Evolutionary conservation across 2,888 invertebrate species (phyloP), one percentile per base, ranked within the genome.

Genomic region (Athetis lepigone): DNA sequence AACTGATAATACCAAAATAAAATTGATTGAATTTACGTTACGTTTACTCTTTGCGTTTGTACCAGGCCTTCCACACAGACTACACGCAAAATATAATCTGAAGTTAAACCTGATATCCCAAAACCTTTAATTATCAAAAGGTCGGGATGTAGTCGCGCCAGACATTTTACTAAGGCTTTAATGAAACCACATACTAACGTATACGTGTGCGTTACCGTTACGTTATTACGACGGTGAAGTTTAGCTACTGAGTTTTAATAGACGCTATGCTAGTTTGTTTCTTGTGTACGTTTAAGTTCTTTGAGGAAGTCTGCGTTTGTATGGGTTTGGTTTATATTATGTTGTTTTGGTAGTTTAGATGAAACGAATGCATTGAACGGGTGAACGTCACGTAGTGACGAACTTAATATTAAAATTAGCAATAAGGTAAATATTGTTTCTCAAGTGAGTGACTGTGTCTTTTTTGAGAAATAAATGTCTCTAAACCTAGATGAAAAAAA

Each of bases 131-230:
- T 67, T 74, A 71, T 43, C 68, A 63, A 59, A 62, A 77, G 65
- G 79, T 75, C 75, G 81, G 79, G 83, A 75, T 81, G 77, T 77
- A 80, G 83, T 81, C 80, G 71, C 79, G 82, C 87, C 85, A 87
- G 87, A 87, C 86, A 84, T 84, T 85, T 86, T 85, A 80, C 83
- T 85, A 84, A 63, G 85, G 85, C 82, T 86, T 84, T 89, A 89
- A 87, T 89, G 86, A 87, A 88, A 89, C 88, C 86, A 71, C 86
- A 81, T 77, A 81, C 74, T 84, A 87, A 84, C 80, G 75, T 85
- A 83, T 13, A n/a, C 4, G 13, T 7, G 33, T 29, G 8, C 62
- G 63, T 18, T 83, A 80, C 77, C 70, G 80, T 74, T 80, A 80
- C 65, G 76, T 76, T 82, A 81, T 85, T 85, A 86, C 85, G 81